Evolutionary conservation across 2,888 invertebrate species (phyloP), one percentile per base, ranked within the genome.

Genomic region (Nemotelus nigrinus): DNA sequence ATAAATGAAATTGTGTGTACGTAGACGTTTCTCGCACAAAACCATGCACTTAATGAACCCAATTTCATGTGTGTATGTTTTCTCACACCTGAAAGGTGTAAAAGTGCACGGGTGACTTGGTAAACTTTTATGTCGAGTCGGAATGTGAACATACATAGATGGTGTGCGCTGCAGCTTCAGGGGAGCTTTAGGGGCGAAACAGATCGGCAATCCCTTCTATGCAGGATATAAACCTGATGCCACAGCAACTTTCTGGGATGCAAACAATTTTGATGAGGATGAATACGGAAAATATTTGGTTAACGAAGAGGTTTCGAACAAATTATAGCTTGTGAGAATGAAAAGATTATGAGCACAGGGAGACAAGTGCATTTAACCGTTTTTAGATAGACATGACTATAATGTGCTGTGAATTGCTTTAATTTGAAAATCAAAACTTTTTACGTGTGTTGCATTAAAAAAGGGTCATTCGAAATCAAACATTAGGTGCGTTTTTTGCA

Each of bases 201-300:
- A 41, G 3, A 64, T 3, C 64, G 3, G 7, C 43, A n/a, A 41
- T 10, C 43, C 2, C 64, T 41, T 10, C 6, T 39, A 2, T 39
- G 44, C 64, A 64, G 6, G 5, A 43, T 41, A 63, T 3, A n/a
- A 67, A 55, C 43, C 55, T 71, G 70, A 71, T 71, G 10, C 41
- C 70, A 47, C 5, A 60, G 60, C 72, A 72, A 58, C 7, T 72
- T 58, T 44, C 58, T 58, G n/a, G 57, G 58, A 72, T 57, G 72
- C 47, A 72, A 72, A 72, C 72, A 60, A 72, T 72, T 72, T 58
- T 72, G 60, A 72, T 72, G 58, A 72, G 58, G 58, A 72, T 25
- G 57, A 7, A 44, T 6, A 44, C 72, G 47, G 58, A 47, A 68
- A 58, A 58, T 72, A 60, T 58, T 60, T 72, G 72, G 58, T 45